phyloP scores from a whole-genome alignment of 2,113 vertebrate species.

The Dryoscopus gambensis region DNA sequence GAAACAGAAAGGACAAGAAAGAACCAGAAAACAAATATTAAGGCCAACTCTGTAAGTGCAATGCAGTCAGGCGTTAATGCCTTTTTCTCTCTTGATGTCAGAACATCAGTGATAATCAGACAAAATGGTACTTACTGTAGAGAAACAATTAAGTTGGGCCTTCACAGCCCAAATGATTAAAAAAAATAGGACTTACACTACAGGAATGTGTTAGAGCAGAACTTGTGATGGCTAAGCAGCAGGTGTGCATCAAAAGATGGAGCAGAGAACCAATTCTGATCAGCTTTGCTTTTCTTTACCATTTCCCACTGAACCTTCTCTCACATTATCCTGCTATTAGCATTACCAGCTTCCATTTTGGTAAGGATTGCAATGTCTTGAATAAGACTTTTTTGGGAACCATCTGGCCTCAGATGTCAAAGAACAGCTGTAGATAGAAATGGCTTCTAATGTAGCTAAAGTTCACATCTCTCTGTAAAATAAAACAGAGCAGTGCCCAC shows the following conservation, averaged over 20 bases:
- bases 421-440: constrained; percentile 43
- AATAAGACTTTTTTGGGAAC: constrained; percentile 22
- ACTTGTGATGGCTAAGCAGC: not conserved
- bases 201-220: not conserved
- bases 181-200: not conserved
- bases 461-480: not conserved
- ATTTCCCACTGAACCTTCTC: not conserved
- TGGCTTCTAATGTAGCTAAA: not conserved
- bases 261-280: not conserved
- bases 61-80: constrained; percentile 3
- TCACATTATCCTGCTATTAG: not conserved
- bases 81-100: not conserved
- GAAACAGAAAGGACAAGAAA: not conserved
- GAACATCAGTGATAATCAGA: not conserved
- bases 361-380: not conserved
- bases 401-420: constrained; percentile 50
- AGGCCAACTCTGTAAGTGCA: not conserved
- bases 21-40: not conserved
- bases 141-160: not conserved
- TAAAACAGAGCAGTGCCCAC: not conserved
- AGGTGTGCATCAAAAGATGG: not conserved
- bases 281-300: not conserved
- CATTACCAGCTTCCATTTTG: not conserved
- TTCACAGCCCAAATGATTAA: not conserved
- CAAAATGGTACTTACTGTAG: not conserved